phyloP scores from a whole-genome alignment of 2,888 invertebrate species.

The Adelognathus sp. region DNA sequence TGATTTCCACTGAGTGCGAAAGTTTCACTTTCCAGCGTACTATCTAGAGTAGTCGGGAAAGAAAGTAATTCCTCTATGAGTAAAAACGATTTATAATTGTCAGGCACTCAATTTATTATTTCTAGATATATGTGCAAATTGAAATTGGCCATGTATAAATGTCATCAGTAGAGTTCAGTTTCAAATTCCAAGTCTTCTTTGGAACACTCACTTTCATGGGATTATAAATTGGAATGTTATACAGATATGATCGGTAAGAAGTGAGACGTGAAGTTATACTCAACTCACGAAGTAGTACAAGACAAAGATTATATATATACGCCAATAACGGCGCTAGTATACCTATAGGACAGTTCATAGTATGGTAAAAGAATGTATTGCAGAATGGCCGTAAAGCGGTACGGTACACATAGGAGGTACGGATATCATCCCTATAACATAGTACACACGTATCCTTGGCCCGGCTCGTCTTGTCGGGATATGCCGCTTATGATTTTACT shows the following conservation, averaged over 20 bases:
- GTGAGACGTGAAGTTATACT: not conserved
- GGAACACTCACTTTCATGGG: no score
- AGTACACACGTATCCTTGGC: not conserved
- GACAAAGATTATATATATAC: not conserved
- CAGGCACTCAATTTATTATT: no score
- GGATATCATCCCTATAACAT: not conserved
- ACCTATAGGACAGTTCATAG: not conserved
- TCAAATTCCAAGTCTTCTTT: no score
- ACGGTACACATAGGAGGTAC: not conserved
- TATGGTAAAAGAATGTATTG: not conserved
- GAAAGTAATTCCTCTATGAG: not conserved
- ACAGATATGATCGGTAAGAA: no score
- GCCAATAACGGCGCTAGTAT: not conserved
- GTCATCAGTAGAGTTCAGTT: no score
- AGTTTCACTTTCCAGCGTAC: no score
- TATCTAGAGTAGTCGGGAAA: no score
- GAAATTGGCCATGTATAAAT: no score
- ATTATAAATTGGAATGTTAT: no score
- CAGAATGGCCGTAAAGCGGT: not conserved
- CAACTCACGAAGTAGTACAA: not conserved
- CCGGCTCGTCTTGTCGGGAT: conserved; percentile 38
- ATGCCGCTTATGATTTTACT: conserved; percentile 64
- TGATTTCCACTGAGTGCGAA: no score
- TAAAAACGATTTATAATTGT: no score
- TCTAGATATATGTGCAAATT: no score